Evolutionary conservation across 1,140 invertebrate species (phyloP), one percentile per base, ranked within the genome.

Genomic region (Cheumatopsyche charites): DNA sequence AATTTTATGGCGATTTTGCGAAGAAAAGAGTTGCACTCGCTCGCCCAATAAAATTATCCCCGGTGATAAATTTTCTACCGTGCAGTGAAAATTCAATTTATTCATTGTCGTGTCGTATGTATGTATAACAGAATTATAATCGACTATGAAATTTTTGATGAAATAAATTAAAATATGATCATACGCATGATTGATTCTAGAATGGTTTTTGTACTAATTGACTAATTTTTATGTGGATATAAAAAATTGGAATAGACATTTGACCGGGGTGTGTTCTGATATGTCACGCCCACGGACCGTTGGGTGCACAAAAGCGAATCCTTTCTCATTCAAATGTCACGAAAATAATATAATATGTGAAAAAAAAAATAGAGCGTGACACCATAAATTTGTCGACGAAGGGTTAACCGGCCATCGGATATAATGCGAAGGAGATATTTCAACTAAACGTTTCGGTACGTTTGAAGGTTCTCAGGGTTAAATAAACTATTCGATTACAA

Each of bases 1-100:
- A 19, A 61, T 43, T 71, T 72, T 67, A 72, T 62, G 25, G 13
- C 19, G 42, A 26, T 62, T 58, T 67, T 67, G 63, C 63, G 49
- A 29, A 49, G 26, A 49, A 47, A 67, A 45, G 65, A 67, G 43
- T 67, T 45, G 23, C 26, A 49, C 42, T 49, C 47, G 43, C 45
- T n/a, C 19, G 43, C 19, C 21, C 47, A 67, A 52, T 49, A 52
- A 52, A 67, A 67, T 67, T 49, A 67, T 67, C 36, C 1, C 12
- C 65, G 65, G 41, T 17, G 13, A 26, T 26, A 67, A 42, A 49
- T 17, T 23, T 26, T 26, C 42, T 12, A 21, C 43, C 41, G n/a
- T n/a, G 41, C 15, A 21, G 1, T 5, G 15, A 43, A n/a, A 49
- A 49, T 21, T 19, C 43, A 49, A 67, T 43, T 49, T 45, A 66